Conservation (phyloP, 2,113 vertebrate species). For the Numida meleagris region DNA sequence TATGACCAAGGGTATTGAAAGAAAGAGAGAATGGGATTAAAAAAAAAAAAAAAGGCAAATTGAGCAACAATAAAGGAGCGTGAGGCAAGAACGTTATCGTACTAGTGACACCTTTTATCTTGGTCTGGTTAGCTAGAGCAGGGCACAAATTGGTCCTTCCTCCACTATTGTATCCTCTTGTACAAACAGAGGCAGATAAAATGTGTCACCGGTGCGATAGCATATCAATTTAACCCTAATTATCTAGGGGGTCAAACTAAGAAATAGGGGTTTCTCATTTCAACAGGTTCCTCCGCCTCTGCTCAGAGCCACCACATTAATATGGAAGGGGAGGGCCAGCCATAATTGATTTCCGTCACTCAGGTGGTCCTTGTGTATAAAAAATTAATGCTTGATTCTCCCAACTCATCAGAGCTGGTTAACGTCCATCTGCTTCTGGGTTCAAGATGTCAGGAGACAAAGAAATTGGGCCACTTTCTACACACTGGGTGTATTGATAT, state of each 20-base stretch:
- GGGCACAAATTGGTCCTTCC: constrained; percentile 83
- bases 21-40: constrained; percentile 75
- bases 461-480: constrained; percentile 56
- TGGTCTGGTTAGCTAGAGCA: constrained; percentile 68
- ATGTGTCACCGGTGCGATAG: constrained; percentile 81
- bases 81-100: constrained; percentile 79
- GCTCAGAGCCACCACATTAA: constrained; percentile 66
- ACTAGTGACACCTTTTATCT: constrained; percentile 85
- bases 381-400: constrained; percentile 80
- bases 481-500: background rate
- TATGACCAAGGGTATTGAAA: constrained; percentile 81
- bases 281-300: constrained; percentile 81
- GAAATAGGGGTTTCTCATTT: constrained; percentile 83
- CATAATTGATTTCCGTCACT: constrained; percentile 82
- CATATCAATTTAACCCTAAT: constrained; percentile 87
- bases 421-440: constrained; percentile 75
- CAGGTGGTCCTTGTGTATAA: constrained; percentile 76
- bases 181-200: constrained; percentile 85
- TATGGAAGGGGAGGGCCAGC: constrained; percentile 58
- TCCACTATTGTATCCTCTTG: constrained; percentile 82
- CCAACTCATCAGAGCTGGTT: constrained; percentile 77
- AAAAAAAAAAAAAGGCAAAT: constrained; percentile 73
- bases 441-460: constrained; percentile 69
- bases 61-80: constrained; percentile 82
- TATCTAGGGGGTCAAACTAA: constrained; percentile 82